Conservation (phyloP, 1,140 invertebrate genomes). For the Aphaenogaster ashmeadi region DNA sequence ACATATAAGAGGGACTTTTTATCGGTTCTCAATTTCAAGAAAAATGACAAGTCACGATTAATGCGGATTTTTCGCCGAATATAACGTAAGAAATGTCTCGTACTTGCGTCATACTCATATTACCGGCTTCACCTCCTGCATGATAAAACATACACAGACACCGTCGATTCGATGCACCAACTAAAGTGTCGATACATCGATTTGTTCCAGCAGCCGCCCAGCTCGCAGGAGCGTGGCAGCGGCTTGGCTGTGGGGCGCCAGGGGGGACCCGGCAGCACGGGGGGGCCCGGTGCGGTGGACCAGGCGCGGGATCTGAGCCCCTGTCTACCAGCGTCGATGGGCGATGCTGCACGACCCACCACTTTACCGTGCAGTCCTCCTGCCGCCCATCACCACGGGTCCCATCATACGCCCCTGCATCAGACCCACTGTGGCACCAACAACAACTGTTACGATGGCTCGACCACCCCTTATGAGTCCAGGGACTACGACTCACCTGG, state of each 20-base stretch:
- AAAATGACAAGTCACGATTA: slow-evolving; percentile 37
- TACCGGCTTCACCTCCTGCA: neutral
- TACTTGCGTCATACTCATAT: neutral
- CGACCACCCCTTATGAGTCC: slow-evolving; percentile 85
- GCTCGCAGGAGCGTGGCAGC: slow-evolving; percentile 86
- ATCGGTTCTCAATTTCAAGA: slow-evolving; percentile 1
- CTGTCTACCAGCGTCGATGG: slow-evolving; percentile 90
- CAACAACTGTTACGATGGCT: slow-evolving; percentile 86
- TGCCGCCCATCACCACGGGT: slow-evolving; percentile 80
- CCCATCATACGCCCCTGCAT: slow-evolving; percentile 82
- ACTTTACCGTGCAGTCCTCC: slow-evolving; percentile 85
- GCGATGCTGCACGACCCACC: slow-evolving; percentile 87
- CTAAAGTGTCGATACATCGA: slow-evolving; percentile 63
- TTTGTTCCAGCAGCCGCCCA: slow-evolving; percentile 86
- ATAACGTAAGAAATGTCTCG: neutral
- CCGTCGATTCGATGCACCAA: slow-evolving; percentile 26
- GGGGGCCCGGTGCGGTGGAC: slow-evolving; percentile 89
- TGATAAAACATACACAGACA: slow-evolving; percentile 7
- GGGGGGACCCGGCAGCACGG: slow-evolving; percentile 85
- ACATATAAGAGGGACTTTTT: neutral
- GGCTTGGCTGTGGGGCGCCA: slow-evolving; percentile 85
- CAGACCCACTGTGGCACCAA: slow-evolving; percentile 85
- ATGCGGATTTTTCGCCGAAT: slow-evolving; percentile 8
- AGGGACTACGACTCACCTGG: slow-evolving; percentile 86
- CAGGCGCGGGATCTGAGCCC: slow-evolving; percentile 91